Evolutionary conservation across 2,797 vertebrate genomes (phyloP).

Genomic region (Melanotaenia trifasciata): DNA sequence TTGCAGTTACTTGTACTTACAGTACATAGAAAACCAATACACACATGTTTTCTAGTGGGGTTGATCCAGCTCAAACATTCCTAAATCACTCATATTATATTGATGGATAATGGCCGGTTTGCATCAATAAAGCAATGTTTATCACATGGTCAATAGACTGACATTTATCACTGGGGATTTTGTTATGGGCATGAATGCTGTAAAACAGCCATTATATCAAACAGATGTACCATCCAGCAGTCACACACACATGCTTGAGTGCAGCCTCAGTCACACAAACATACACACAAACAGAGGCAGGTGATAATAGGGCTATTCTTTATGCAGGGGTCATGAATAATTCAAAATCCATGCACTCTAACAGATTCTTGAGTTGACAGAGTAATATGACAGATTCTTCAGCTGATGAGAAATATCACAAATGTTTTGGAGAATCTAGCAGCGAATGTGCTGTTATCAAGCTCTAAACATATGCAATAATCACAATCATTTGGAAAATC

Average conservation of each 20-base stretch:
- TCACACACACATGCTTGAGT: neutral
- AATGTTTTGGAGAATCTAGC: conserved; percentile 59
- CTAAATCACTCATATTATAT: conserved; percentile 34
- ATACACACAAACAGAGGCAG: conserved; percentile 65
- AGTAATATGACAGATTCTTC: conserved; percentile 72
- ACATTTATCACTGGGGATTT: conserved; percentile 59
- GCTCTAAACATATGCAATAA: conserved; percentile 23
- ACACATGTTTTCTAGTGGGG: neutral
- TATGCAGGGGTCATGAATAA: conserved; percentile 78
- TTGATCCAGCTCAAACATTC: conserved; percentile 39
- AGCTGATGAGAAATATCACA: conserved; percentile 66
- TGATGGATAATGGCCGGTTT: conserved; percentile 49
- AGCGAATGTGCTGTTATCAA: conserved; percentile 23
- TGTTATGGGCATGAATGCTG: conserved; percentile 38
- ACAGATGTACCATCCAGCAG: conserved; percentile 29
- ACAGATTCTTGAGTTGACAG: conserved; percentile 77
- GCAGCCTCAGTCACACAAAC: conserved; percentile 36
- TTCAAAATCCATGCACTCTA: conserved; percentile 76
- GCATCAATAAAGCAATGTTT: conserved; percentile 50
- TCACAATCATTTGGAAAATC: conserved; percentile 24
- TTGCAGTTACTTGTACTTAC: neutral
- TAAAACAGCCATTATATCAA: conserved; percentile 67
- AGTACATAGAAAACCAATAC: neutral
- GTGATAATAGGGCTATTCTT: conserved; percentile 80
- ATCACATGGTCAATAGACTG: conserved; percentile 50